phyloP scores from a whole-genome alignment of 2,113 vertebrate genomes.

The Meleagris gallopavo region DNA sequence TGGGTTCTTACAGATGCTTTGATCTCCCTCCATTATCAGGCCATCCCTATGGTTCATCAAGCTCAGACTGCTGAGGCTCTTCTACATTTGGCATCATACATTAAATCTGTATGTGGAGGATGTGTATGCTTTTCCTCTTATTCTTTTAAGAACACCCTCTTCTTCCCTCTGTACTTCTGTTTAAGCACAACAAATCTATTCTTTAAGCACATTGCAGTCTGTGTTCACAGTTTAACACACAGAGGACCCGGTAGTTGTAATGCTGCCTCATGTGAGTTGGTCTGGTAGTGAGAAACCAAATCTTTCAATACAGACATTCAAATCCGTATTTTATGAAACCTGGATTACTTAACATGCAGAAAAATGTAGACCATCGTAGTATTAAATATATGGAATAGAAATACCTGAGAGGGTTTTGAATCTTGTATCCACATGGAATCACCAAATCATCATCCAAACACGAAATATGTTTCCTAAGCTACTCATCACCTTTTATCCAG shows the following conservation, averaged over 20 bases:
- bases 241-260: neutral
- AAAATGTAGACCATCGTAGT: neutral
- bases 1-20: neutral
- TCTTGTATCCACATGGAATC: fast-evolving
- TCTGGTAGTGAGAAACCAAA: neutral
- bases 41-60: neutral
- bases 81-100: neutral
- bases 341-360: neutral
- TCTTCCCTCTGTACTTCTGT: neutral
- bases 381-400: neutral
- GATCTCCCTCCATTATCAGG: neutral
- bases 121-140: neutral
- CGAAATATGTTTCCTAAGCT: neutral
- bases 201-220: neutral
- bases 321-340: neutral
- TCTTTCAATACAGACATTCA: fast-evolving
- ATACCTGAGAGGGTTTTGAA: fast-evolving
- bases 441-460: neutral
- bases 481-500: neutral
- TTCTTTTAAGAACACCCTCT: neutral
- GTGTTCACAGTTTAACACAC: fast-evolving
- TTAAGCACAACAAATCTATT: neutral
- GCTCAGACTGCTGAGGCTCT: neutral
- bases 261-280: neutral
- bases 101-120: neutral